These are phyloP conservation scores for Falco peregrinus DNA, from an alignment of 2,797 vertebrate genomes.

Conservation along the genomic window DNA sequence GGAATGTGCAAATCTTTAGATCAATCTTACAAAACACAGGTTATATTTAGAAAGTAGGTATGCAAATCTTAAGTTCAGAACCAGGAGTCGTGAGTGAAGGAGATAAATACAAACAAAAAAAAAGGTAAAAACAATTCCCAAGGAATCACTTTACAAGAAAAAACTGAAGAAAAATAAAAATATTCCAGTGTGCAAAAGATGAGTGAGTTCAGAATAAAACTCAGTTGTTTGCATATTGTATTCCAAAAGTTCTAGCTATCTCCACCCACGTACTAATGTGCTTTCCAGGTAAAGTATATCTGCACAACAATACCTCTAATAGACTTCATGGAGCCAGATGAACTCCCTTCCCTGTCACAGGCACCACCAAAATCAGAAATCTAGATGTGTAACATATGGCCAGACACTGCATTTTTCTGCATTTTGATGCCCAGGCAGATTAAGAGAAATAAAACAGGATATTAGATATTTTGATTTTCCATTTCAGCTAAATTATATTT, in stretches of 20 bases:
- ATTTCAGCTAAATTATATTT: neutral
- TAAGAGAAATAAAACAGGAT: neutral
- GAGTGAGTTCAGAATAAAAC: neutral
- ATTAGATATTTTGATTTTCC: neutral
- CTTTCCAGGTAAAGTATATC: slow-evolving; percentile 61
- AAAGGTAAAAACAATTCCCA: neutral
- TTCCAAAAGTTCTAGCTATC: slow-evolving; percentile 16
- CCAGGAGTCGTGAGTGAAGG: neutral
- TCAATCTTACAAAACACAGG: neutral
- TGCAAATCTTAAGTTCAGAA: neutral
- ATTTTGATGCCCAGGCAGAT: neutral
- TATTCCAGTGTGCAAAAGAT: neutral
- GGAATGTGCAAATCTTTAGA: neutral
- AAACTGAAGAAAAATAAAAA: neutral
- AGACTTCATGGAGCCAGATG: neutral
- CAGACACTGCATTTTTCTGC: neutral
- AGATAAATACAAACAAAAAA: neutral
- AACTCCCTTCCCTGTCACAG: neutral
- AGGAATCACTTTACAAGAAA: neutral
- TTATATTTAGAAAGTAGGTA: neutral
- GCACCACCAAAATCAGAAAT: neutral
- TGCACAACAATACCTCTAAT: neutral
- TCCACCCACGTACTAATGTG: slow-evolving; percentile 44
- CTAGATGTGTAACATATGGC: neutral
- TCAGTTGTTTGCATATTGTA: neutral